Conservation (phyloP, 2,113 vertebrate species). For the Ahaetulla prasina region DNA sequence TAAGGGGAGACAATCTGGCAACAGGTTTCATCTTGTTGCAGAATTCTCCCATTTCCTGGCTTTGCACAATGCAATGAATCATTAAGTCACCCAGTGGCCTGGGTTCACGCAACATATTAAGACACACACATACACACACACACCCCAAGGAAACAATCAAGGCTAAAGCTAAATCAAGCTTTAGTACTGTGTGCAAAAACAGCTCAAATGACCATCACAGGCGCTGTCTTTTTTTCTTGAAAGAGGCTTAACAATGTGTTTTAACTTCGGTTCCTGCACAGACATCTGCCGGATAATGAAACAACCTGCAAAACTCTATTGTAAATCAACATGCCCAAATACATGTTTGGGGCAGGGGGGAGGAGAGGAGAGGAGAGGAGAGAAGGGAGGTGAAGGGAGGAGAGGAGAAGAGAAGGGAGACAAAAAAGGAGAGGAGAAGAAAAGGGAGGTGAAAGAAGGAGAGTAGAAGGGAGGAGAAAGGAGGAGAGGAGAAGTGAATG, state of each 20-base stretch:
- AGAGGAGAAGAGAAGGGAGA: too few relatives aligned
- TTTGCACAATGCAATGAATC: background rate
- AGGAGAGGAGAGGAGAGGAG: too few relatives aligned
- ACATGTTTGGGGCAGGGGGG: too few relatives aligned
- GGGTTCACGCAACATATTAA: background rate
- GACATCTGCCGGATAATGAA: background rate
- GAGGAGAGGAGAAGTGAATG: too few relatives aligned
- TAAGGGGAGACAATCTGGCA: background rate
- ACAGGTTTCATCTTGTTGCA: background rate
- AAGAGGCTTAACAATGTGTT: background rate
- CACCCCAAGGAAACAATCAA: background rate
- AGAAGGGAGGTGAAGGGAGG: too few relatives aligned
- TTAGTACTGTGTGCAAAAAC: background rate
- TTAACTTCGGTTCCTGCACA: background rate
- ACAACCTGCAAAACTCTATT: background rate
- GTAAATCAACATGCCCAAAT: background rate
- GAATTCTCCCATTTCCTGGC: background rate
- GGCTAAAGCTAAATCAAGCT: background rate
- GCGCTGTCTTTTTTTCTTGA: background rate
- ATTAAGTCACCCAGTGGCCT: background rate
- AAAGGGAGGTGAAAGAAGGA: too few relatives aligned
- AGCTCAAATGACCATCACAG: background rate
- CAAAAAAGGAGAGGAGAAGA: too few relatives aligned
- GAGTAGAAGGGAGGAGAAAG: too few relatives aligned
- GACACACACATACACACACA: background rate